Evolutionary conservation across 2,797 vertebrate genomes (phyloP).

Genomic region (Rhodeus uyekii): DNA sequence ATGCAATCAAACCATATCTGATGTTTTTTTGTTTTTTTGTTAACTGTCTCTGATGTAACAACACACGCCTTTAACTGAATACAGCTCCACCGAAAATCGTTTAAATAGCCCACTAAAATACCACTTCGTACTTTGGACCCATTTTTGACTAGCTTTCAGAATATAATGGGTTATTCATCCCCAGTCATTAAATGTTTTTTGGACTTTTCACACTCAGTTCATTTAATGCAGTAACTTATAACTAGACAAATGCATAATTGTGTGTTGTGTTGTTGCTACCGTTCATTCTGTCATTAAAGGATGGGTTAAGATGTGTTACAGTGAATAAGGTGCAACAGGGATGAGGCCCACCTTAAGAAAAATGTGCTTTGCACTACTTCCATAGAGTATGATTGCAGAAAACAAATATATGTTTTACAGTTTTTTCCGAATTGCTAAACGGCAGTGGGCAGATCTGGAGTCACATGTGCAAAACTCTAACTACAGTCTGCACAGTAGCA

Average conservation of each 20-base stretch:
- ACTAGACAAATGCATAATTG: not conserved
- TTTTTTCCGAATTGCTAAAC: too few relatives aligned
- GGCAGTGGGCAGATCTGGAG: too few relatives aligned
- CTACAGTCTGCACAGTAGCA: too few relatives aligned
- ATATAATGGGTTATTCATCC: not conserved
- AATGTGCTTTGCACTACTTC: too few relatives aligned
- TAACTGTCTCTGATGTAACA: too few relatives aligned
- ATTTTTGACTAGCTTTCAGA: not conserved
- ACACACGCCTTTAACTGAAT: conserved; percentile 34
- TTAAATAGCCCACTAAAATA: conserved; percentile 48
- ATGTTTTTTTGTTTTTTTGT: too few relatives aligned
- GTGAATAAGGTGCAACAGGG: not conserved
- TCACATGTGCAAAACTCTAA: too few relatives aligned
- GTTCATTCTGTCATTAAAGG: not conserved
- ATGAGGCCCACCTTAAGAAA: too few relatives aligned
- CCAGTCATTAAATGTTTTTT: not conserved
- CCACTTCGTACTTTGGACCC: not conserved
- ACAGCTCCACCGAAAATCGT: conserved; percentile 11
- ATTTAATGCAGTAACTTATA: not conserved
- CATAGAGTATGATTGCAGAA: too few relatives aligned
- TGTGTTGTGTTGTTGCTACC: not conserved
- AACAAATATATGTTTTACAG: too few relatives aligned
- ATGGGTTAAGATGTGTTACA: not conserved
- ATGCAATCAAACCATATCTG: not conserved
- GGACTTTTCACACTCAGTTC: not conserved